Evolutionary conservation across 2,797 vertebrate species (phyloP), one percentile per base, ranked within the genome.

Genomic region (Gouania willdenowi): DNA sequence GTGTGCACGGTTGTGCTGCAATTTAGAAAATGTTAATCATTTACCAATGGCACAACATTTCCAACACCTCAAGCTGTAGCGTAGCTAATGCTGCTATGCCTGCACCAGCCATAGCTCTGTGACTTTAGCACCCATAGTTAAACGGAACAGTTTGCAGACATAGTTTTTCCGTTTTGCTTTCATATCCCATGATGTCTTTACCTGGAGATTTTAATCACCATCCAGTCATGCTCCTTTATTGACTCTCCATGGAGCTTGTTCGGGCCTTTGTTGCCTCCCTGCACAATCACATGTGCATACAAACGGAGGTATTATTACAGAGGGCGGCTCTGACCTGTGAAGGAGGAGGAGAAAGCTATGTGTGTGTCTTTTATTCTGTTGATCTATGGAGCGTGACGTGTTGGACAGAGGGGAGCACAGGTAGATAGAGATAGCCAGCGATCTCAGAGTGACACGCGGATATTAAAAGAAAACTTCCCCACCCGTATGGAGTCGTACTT

Each of bases 401-500:
- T 72, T 77, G 55, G 54, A 77, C 75, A 61, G 41, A 18, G 55
- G 58, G 26, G 35, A 59, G 39, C 28, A 10, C 0, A 36, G 56
- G 49, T 28, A 47, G 41, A 5, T 33, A 49, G 43, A 43, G 58
- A 56, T 69, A 77, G 71, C 38, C 22, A 49, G 64, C 58, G 61
- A 43, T 2, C 63, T 38, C 27, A n/a, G 6, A 7, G 12, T 35
- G 57, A 55, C 56, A 52, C 17, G 17, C 26, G 37, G 29, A 51
- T 48, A 65, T 56, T 29, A 43, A 50, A 69, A n/a, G n/a, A n/a
- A 65, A 75, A 68, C 61, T 52, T 69, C 60, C 45, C 38, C 25
- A 16, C 35, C 42, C 68, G 56, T 79, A 83, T 89, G 88, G 80
- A 82, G 37, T 74, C 49, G 33, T 86, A 75, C 69, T 80, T 1